Evolutionary conservation across 2,888 invertebrate genomes (phyloP).

Genomic region (Oscheius sp.): DNA sequence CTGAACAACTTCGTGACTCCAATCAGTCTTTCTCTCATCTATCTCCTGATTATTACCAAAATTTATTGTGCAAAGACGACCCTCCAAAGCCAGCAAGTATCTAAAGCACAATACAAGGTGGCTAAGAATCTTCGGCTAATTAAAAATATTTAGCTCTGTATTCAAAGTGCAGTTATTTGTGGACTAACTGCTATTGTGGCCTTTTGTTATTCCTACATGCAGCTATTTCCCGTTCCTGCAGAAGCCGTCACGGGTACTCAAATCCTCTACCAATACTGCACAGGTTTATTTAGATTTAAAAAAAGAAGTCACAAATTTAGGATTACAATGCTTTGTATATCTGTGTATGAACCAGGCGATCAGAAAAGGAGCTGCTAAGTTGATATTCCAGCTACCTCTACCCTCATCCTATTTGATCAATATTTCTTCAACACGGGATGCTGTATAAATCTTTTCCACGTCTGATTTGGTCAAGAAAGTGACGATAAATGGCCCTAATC

Average conservation of each 20-base stretch:
- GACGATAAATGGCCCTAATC: too few species aligned
- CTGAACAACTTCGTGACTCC: not conserved
- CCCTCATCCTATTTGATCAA: slow-evolving; percentile 2
- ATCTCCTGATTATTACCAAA: not conserved
- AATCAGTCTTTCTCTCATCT: not conserved
- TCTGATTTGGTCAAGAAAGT: too few species aligned
- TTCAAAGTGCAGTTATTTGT: slow-evolving; percentile 12
- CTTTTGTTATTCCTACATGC: slow-evolving; percentile 9
- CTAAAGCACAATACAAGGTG: slow-evolving; percentile 10
- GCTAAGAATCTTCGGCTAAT: not conserved
- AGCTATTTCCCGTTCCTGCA: slow-evolving; percentile 3
- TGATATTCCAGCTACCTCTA: slow-evolving; percentile 5
- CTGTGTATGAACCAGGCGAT: slow-evolving; percentile 8
- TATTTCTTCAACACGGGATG: not conserved
- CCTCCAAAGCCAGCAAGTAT: not conserved
- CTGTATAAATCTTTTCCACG: too few species aligned
- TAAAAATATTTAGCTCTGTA: not conserved
- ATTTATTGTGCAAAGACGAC: not conserved
- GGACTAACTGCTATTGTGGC: slow-evolving; percentile 10
- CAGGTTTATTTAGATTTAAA: not conserved
- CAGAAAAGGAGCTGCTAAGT: not conserved
- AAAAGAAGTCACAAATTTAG: not conserved
- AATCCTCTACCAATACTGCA: slow-evolving; percentile 8
- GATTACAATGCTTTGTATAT: slow-evolving; percentile 12
- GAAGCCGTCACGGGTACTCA: not conserved